phyloP scores from a whole-genome alignment of 2,113 vertebrate genomes.

The Scomber japonicus region DNA sequence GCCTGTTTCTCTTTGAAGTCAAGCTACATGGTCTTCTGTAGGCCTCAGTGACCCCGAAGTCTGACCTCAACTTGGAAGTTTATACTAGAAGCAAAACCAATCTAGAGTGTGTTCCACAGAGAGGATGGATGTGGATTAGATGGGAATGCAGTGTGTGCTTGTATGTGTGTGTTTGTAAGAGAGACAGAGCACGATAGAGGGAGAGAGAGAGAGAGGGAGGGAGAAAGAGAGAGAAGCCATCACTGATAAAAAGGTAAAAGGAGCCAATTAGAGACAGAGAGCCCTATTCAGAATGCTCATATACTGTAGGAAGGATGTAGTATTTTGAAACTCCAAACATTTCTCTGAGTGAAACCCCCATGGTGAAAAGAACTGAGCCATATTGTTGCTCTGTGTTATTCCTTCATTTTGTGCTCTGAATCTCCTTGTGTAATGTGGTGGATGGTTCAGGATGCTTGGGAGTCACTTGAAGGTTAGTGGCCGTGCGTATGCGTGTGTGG shows the following conservation, averaged over 20 bases:
- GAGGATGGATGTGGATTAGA: slow-evolving; percentile 67
- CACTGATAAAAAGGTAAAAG: slow-evolving; percentile 51
- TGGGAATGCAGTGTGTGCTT: slow-evolving; percentile 45
- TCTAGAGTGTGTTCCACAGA: slow-evolving; percentile 31
- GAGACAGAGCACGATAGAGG: neutral
- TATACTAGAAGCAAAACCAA: slow-evolving; percentile 62
- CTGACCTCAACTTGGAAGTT: slow-evolving; percentile 70
- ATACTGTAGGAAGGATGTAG: slow-evolving; percentile 57
- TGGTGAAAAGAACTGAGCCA: slow-evolving; percentile 67
- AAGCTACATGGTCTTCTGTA: slow-evolving; percentile 42
- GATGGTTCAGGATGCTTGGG: slow-evolving; percentile 52
- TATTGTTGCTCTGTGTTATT: slow-evolving; percentile 72
- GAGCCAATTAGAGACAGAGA: slow-evolving; percentile 62
- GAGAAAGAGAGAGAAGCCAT: neutral
- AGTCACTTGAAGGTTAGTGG: slow-evolving; percentile 53
- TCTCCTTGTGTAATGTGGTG: slow-evolving; percentile 45
- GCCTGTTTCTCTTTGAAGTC: slow-evolving; percentile 60
- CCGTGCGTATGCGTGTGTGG: slow-evolving; percentile 17
- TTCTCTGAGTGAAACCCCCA: slow-evolving; percentile 47
- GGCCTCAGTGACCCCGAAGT: slow-evolving; percentile 51
- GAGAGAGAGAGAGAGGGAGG: neutral
- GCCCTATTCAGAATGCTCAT: slow-evolving; percentile 53
- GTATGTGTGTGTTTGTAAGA: slow-evolving; percentile 21
- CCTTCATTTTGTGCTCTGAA: slow-evolving; percentile 69
- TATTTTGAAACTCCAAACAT: slow-evolving; percentile 42